phyloP scores from a whole-genome alignment of 1,140 invertebrate species.

The Arctopsyche grandis region DNA sequence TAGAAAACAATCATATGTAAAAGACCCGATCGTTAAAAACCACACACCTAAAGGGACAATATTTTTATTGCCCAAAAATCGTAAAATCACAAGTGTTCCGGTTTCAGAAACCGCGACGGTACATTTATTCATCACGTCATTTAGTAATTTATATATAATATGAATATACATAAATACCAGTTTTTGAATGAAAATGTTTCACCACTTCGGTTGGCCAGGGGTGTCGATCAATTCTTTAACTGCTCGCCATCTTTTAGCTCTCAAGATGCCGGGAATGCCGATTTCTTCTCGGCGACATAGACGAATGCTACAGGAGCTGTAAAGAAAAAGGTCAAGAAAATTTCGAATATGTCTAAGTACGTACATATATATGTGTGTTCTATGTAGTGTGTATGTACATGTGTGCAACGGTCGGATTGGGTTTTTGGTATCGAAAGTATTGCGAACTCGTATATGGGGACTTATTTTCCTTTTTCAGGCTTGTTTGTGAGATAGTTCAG shows the following conservation, averaged over 20 bases:
- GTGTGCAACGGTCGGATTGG: neutral
- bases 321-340: neutral
- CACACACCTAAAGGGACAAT: too few relatives aligned
- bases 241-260: neutral
- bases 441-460: neutral
- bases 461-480: neutral
- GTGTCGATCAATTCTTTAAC: neutral
- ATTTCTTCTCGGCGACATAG: neutral
- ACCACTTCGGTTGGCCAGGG: too few relatives aligned
- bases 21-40: too few relatives aligned
- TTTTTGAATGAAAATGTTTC: too few relatives aligned
- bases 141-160: too few relatives aligned
- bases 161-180: too few relatives aligned
- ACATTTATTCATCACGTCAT: too few relatives aligned
- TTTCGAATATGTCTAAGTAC: neutral
- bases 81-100: too few relatives aligned
- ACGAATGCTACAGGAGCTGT: neutral
- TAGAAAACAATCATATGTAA: too few relatives aligned
- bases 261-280: neutral
- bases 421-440: neutral
- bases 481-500: conserved; percentile 1
- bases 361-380: neutral
- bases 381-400: neutral
- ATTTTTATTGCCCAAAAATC: too few relatives aligned
- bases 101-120: too few relatives aligned